phyloP scores from a whole-genome alignment of 2,888 invertebrate genomes.

The Halictus quadricinctus region DNA sequence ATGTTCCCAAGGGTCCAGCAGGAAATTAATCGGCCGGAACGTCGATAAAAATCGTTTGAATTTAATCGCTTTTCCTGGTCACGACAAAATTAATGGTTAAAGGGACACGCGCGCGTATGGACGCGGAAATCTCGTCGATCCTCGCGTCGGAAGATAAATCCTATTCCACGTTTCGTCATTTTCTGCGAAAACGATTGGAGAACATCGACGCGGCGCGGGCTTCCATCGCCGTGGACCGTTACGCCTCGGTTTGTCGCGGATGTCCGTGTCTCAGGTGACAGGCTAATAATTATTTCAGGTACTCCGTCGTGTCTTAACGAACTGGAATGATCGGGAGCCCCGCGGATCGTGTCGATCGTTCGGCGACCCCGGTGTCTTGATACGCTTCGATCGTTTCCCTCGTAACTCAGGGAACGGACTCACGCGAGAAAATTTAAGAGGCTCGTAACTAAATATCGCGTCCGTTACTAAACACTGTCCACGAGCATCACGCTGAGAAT shows the following conservation, averaged over 20 bases:
- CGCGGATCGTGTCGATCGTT: constrained; percentile 29
- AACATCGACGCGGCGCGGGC: constrained; percentile 46
- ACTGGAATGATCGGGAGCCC: constrained; percentile 47
- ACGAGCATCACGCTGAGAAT: not conserved
- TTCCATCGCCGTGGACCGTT: constrained; percentile 46
- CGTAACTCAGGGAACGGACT: not conserved
- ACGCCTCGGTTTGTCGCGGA: constrained; percentile 60
- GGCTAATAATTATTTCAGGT: constrained; percentile 68
- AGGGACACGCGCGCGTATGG: constrained; percentile 10
- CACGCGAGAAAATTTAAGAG: constrained; percentile 57
- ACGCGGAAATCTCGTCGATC: constrained; percentile 22
- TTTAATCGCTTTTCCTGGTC: constrained; percentile 14
- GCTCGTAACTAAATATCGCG: constrained; percentile 4
- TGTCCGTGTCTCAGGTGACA: constrained; percentile 50
- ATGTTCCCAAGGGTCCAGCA: not conserved
- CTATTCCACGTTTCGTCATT: constrained; percentile 48
- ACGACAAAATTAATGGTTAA: constrained; percentile 36
- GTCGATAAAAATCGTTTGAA: constrained; percentile 7
- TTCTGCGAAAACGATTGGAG: constrained; percentile 33
- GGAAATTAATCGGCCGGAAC: constrained; percentile 31
- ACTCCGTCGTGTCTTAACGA: constrained; percentile 59
- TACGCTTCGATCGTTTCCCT: constrained; percentile 35
- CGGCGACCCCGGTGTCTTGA: constrained; percentile 10
- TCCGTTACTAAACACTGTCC: not conserved
- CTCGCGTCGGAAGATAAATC: constrained; percentile 31